A percentile compares a stretch with the other conserved stretches of the same genome.
Evolutionary conservation across 1,140 invertebrate genomes (phyloP).

Genomic region (Calosoma granatense): DNA sequence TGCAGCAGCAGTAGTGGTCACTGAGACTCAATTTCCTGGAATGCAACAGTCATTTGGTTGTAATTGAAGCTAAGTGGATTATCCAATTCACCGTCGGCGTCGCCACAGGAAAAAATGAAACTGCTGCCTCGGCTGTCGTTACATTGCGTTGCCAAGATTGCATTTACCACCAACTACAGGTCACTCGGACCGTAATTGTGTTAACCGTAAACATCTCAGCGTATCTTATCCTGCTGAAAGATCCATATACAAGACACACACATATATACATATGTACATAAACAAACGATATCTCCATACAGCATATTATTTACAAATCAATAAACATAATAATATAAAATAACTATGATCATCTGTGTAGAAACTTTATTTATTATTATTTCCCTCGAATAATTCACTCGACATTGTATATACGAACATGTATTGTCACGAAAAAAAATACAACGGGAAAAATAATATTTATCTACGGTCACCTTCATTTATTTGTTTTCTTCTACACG

Average conservation of each 20-base stretch:
- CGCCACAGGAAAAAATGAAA: background rate
- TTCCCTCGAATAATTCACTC: too few relatives aligned
- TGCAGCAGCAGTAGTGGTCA: background rate
- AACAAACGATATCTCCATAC: too few relatives aligned
- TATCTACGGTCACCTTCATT: background rate
- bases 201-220: too few relatives aligned
- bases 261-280: too few relatives aligned
- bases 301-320: too few relatives aligned
- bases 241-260: too few relatives aligned
- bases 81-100: background rate
- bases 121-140: background rate
- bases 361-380: too few relatives aligned
- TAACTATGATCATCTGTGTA: too few relatives aligned
- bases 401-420: too few relatives aligned
- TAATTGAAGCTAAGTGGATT: background rate
- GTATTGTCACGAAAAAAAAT: too few relatives aligned
- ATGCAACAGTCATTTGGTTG: background rate
- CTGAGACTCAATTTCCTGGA: background rate
- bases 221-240: too few relatives aligned
- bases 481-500: background rate
- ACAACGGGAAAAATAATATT: background rate
- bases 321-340: too few relatives aligned
- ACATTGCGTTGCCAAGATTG: background rate
- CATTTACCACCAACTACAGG: background rate
- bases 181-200: background rate